Base-by-base conservation (phyloP, 2,888 invertebrate genomes). In the Phaedon cochleariae region DNA sequence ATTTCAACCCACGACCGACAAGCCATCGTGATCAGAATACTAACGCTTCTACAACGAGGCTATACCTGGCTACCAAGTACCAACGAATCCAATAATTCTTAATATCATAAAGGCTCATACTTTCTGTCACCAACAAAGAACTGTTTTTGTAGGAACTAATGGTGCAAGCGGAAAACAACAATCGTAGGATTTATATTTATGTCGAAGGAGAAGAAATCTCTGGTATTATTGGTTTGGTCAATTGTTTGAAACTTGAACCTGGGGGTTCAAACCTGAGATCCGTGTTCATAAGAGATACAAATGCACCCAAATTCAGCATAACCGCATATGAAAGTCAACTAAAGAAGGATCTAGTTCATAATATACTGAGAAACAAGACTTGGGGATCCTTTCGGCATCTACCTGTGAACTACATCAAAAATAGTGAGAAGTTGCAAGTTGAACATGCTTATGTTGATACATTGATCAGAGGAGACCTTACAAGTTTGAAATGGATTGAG, bases 371-470 rank as follows among this genome's bases (percentile, higher is more conserved):
- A 77, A 89, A 90, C 75, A 92, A 91, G 59, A 88, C 87, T 21
- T 97, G 96, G 95, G 98, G 98, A 73, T 88, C 90, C 51, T 95
- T 90, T 85, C 88, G 96, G 31, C 97, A 98, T 83, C 83, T 96
- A 67, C 4, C 3, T 3, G 3, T 26, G 26, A 90, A 74, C 85
- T 68, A n/a, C n/a, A n/a, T n/a, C n/a, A n/a, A 68, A 51, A 81
- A 82, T 51, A 79, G 74, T 62, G 75, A 81, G 6, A 80, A 84
- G 45, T 79, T 88, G 22, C 88, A 89, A 82, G 93, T 95, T 61
- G 93, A 96, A 81, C 95, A 97, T 85, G 98, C 98, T 12, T 98
- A 96, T 84, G 92, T 98, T 55, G 98, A 98, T 85, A 93, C 96
- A 1, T 83, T 96, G 74, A 92, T 91, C 15, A 89, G 97, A 79